These are phyloP conservation scores for Myotis brandtii DNA, from an alignment of 2,113 vertebrate species.

Conservation along the genomic window DNA sequence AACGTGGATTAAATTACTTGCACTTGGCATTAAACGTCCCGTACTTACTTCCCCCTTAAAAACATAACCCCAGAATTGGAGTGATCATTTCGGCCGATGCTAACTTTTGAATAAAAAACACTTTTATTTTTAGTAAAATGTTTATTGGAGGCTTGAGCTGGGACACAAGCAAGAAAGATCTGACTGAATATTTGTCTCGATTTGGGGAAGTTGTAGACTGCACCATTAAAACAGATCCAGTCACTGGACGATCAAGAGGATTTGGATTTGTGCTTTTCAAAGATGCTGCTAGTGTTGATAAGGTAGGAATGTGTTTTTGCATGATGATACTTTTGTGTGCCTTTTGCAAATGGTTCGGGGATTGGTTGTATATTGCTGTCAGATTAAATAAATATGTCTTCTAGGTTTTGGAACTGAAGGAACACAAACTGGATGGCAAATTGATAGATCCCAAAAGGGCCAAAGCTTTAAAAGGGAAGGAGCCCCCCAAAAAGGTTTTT, in stretches of 20 bases:
- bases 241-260: slow-evolving; percentile 92
- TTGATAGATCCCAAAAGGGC: slow-evolving; percentile 94
- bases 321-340: background rate
- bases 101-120: background rate
- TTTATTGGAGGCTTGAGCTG: slow-evolving; percentile 95
- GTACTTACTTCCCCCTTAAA: background rate
- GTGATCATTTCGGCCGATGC: background rate
- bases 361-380: background rate
- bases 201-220: slow-evolving; percentile 95
- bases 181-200: slow-evolving; percentile 92
- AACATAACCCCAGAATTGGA: background rate
- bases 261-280: slow-evolving; percentile 95
- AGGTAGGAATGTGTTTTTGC: slow-evolving; percentile 81
- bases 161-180: slow-evolving; percentile 95
- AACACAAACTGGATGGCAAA: slow-evolving; percentile 94
- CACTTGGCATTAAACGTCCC: fast-evolving
- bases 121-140: slow-evolving; percentile 89
- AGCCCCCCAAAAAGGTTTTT: slow-evolving; percentile 94
- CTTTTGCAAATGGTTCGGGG: background rate
- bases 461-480: slow-evolving; percentile 93
- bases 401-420: slow-evolving; percentile 93
- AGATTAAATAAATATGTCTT: slow-evolving; percentile 48
- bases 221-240: slow-evolving; percentile 94
- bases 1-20: background rate
- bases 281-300: slow-evolving; percentile 93